Evolutionary conservation across 1,140 invertebrate species (phyloP), one percentile per base, ranked within the genome.

Genomic region (Zaprionus davidi): DNA sequence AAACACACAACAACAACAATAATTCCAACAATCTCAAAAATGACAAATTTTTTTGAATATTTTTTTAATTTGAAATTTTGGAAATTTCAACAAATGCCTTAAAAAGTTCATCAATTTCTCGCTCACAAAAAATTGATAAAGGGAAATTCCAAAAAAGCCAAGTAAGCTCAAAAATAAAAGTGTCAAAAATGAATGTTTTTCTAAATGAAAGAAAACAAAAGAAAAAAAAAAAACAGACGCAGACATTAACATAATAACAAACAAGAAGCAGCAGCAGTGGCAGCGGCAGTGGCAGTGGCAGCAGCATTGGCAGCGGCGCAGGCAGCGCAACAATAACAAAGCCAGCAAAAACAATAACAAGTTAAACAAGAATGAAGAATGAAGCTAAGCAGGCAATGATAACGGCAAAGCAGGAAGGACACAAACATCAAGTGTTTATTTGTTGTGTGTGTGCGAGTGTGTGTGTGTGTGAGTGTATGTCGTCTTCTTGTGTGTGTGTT

Each of bases 371-470:
- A 59, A 70, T 31, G 44, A 78, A 51, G 36, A 68, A 38, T 65
- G 24, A 46, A 66, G 67, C 60, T 49, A 57, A 71, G 41, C 58
- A 64, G 65, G n/a, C 36, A 66, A 68, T 57, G 55, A 49, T 46
- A 67, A 56, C 24, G 26, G 36, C 24, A 67, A 55, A 62, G 53
- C 24, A 44, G 12, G 44, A 51, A 53, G 28, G 41, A 79, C 56
- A 69, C 28, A 34, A 57, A 76, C 36, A 79, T 76, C 24, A 79
- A 78, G 83, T 87, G 76, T 76, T 86, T 87, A 70, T 69, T 78
- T 78, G 11, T 64, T 70, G 12, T 31, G 36, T 56, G n/a, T 46
- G 44, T 26, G 36, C 41, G 17, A 49, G 13, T 53, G 22, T 60
- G 12, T 44, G 12, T 44, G 12, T 46, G 22, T 31, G 36, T 67